A percentile compares a stretch with the other conserved stretches of the same genome.
Evolutionary conservation across 2,888 invertebrate genomes (phyloP).

Genomic region (Lasioglossum lativentre): DNA sequence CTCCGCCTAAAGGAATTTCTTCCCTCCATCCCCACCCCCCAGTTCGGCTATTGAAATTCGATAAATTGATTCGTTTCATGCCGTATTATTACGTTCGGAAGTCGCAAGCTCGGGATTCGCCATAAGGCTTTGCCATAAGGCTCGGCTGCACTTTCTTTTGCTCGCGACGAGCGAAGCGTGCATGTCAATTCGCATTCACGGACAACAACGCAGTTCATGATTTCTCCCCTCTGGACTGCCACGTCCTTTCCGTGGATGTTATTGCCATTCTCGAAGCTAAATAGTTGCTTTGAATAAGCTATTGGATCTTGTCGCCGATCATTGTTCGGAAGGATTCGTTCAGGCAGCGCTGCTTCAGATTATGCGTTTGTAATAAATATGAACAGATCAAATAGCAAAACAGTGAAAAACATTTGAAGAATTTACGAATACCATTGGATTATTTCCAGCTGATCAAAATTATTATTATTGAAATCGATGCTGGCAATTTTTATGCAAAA

Average conservation of each 20-base stretch:
- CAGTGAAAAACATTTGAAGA: not conserved
- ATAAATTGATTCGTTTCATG: constrained; percentile 65
- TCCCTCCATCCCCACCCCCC: not conserved
- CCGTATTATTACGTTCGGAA: constrained; percentile 52
- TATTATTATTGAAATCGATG: not conserved
- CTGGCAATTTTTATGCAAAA: too few relatives aligned
- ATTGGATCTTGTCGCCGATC: not conserved
- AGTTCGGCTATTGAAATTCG: constrained; percentile 62
- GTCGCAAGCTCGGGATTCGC: constrained; percentile 16
- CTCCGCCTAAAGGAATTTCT: constrained; percentile 44
- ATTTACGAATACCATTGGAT: not conserved
- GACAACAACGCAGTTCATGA: not conserved
- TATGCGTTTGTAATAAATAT: not conserved
- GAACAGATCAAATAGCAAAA: not conserved
- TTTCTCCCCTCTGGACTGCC: not conserved
- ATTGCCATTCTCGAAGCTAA: not conserved
- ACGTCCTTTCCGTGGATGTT: not conserved
- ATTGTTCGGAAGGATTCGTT: not conserved
- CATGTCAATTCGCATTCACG: not conserved
- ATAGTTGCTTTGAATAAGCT: not conserved
- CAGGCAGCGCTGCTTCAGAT: not conserved
- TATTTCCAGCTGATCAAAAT: too few relatives aligned
- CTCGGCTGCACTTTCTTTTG: not conserved
- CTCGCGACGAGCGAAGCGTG: not conserved
- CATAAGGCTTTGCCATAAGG: constrained; percentile 1